phyloP scores from a whole-genome alignment of 2,797 vertebrate genomes.

The Delichon dasypus region DNA sequence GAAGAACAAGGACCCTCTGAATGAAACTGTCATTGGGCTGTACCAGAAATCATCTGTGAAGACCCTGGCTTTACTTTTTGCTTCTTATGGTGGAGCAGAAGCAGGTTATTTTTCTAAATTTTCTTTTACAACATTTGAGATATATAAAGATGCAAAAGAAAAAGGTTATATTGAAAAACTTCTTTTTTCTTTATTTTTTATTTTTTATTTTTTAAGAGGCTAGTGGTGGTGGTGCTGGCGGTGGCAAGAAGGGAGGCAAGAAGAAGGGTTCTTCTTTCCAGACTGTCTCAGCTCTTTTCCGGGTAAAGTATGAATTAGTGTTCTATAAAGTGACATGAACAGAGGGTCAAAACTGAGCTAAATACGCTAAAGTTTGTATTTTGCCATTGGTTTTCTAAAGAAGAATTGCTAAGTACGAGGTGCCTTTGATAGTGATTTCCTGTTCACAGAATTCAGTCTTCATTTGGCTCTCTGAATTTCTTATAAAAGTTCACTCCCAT shows the following conservation, averaged over 20 bases:
- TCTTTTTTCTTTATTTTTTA: background rate
- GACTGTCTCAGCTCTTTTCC: background rate
- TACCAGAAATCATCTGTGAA: too few relatives aligned
- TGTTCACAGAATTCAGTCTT: background rate
- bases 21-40: too few relatives aligned
- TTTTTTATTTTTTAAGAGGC: background rate
- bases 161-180: background rate
- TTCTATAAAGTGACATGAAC: background rate
- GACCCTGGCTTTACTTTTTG: conserved; percentile 37
- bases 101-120: background rate
- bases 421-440: background rate
- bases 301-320: background rate
- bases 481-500: background rate
- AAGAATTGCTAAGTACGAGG: background rate
- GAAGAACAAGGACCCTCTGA: too few relatives aligned
- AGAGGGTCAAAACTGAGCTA: background rate
- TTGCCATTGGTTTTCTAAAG: background rate
- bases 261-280: conserved; percentile 43
- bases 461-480: background rate
- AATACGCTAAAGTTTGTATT: background rate
- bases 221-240: conserved; percentile 10
- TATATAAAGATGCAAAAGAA: background rate
- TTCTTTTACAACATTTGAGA: background rate
- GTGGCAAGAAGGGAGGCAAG: conserved; percentile 64
- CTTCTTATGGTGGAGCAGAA: conserved; percentile 34